Evolutionary conservation across 2,888 invertebrate genomes (phyloP).

Genomic region (Onchidella celtica): DNA sequence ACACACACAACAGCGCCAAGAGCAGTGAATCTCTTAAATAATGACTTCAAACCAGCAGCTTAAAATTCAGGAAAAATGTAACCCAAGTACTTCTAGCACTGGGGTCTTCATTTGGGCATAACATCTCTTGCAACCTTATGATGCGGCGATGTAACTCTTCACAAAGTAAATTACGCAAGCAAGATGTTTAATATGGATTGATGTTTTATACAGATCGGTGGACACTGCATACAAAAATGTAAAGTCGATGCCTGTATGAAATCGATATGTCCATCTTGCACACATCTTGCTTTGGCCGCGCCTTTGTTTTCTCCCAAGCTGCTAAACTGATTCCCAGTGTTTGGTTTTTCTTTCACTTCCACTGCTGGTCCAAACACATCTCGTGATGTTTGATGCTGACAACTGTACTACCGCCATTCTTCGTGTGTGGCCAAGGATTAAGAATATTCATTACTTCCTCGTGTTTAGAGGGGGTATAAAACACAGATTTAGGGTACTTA

Average conservation of each 20-base stretch:
- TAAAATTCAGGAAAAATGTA: no score
- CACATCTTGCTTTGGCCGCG: background rate
- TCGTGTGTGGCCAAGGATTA: slow-evolving; percentile 4
- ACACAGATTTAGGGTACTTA: slow-evolving; percentile 21
- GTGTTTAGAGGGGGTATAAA: background rate
- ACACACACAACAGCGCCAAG: no score
- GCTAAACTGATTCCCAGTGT: slow-evolving; percentile 7
- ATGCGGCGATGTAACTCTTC: no score
- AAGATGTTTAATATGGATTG: no score
- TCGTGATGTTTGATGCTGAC: background rate
- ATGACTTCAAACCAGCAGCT: no score
- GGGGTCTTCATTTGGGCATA: no score
- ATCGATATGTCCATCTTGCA: background rate
- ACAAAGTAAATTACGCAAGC: no score
- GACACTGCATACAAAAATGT: no score
- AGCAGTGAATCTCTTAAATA: no score
- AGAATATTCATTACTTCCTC: slow-evolving; percentile 6
- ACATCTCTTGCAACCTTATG: no score
- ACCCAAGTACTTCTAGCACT: no score
- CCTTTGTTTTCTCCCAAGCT: background rate
- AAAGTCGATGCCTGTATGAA: background rate
- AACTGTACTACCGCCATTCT: slow-evolving; percentile 3
- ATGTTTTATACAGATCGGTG: no score
- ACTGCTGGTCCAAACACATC: background rate
- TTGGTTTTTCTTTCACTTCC: background rate